Evolutionary conservation across 2,888 invertebrate genomes (phyloP).

Genomic region (Pristionchus arcanus): DNA sequence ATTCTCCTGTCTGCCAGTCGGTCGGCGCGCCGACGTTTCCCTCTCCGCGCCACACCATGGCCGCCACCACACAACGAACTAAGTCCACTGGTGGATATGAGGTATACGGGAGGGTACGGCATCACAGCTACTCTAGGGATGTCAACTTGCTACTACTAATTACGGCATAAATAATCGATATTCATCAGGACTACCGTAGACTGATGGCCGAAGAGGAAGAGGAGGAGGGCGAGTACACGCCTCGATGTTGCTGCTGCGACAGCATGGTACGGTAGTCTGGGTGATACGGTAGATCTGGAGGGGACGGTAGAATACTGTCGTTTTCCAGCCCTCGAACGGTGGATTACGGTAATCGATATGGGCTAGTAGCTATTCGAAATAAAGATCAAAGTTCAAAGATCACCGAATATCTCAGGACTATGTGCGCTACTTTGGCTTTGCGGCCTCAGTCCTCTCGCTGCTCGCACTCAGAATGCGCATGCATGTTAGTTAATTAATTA

Average conservation of each 20-base stretch:
- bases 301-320: too few species aligned
- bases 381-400: too few species aligned
- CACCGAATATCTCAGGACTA: not conserved
- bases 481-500: not conserved
- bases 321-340: too few species aligned
- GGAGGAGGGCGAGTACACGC: conserved; percentile 4
- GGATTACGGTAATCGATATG: too few species aligned
- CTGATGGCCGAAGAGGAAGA: not conserved
- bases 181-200: not conserved
- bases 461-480: not conserved
- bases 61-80: not conserved
- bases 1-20: too few species aligned
- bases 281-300: not conserved
- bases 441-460: not conserved
- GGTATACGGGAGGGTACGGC: not conserved
- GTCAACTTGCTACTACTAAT: too few species aligned
- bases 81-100: not conserved
- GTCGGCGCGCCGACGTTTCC: too few species aligned
- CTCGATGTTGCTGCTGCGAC: not conserved
- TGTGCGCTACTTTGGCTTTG: conserved; percentile 11
- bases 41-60: not conserved
- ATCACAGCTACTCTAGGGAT: not conserved
- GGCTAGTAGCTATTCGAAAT: too few species aligned
- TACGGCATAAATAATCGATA: not conserved
- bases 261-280: conserved; percentile 11